These are phyloP conservation scores for Crocodylus rhombifer DNA, from an alignment of 2,797 vertebrate genomes.

Conservation along the genomic window DNA sequence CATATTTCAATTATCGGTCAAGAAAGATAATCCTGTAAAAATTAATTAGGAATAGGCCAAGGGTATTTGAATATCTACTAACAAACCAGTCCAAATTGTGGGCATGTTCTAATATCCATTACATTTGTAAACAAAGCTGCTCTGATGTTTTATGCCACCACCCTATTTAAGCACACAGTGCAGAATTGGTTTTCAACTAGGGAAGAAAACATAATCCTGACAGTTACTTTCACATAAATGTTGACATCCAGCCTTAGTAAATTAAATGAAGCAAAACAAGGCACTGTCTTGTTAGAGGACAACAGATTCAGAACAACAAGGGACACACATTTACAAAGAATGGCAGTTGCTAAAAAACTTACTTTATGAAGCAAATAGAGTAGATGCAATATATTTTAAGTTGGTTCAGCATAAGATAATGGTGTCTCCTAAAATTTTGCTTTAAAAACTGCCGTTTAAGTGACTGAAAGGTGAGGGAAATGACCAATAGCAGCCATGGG, in stretches of 20 bases:
- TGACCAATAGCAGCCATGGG: neutral
- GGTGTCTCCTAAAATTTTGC: conserved; percentile 11
- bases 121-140: neutral
- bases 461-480: conserved; percentile 20
- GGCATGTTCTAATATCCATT: neutral
- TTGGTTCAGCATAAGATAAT: too few relatives aligned
- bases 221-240: neutral
- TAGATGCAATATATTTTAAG: neutral
- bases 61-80: neutral
- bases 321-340: neutral
- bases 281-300: neutral
- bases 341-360: neutral
- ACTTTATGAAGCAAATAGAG: neutral
- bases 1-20: neutral
- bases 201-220: neutral
- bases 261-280: neutral
- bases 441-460: neutral
- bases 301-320: neutral
- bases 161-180: neutral
- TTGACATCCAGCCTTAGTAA: neutral
- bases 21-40: neutral
- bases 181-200: neutral
- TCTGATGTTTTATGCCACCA: neutral
- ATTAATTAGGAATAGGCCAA: neutral
- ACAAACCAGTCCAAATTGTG: neutral